Conservation (phyloP, 30 jellyfish, hydroid and myxozoan genomes). For the Nemopilema nomurai region DNA sequence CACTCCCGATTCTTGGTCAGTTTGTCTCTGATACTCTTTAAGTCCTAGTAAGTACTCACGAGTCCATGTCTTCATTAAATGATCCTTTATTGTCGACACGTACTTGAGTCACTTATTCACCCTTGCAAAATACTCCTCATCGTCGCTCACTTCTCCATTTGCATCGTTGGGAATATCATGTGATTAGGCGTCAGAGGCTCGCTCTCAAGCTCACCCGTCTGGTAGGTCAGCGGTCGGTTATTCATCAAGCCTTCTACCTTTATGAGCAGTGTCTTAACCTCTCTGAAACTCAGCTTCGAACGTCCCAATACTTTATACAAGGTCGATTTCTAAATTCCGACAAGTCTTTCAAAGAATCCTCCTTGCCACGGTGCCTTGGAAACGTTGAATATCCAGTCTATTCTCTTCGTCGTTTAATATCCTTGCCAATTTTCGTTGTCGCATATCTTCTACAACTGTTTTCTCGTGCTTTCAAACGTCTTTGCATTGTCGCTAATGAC, state of each 20-base stretch:
- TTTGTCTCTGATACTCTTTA: too few relatives aligned
- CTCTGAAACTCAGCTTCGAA: constrained; percentile 48
- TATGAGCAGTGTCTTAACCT: constrained; percentile 44
- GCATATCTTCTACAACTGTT: constrained; percentile 37
- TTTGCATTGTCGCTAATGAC: too few relatives aligned
- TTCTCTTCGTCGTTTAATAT: constrained; percentile 11
- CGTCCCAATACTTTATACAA: constrained; percentile 41
- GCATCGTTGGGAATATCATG: constrained; percentile 18
- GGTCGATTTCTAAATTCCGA: constrained; percentile 46
- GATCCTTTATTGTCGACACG: too few relatives aligned
- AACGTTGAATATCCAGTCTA: constrained; percentile 41
- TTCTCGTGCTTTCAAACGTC: constrained; percentile 44
- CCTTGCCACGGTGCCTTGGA: constrained; percentile 71
- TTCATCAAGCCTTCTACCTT: constrained; percentile 58
- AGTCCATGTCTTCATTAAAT: not conserved
- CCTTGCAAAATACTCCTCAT: constrained; percentile 19
- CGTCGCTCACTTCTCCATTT: not conserved
- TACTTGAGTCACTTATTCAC: constrained; percentile 32
- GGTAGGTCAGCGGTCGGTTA: constrained; percentile 48
- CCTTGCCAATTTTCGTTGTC: constrained; percentile 42
- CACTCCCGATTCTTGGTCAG: not conserved
- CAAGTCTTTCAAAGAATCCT: constrained; percentile 56
- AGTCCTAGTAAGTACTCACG: not conserved
- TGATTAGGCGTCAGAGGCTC: too few relatives aligned
- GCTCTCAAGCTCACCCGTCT: constrained; percentile 41